These are phyloP conservation scores for Mnemiopsis leidyi DNA, from an alignment of 37 sponge, comb jelly and placozoan species.

Conservation along the genomic window DNA sequence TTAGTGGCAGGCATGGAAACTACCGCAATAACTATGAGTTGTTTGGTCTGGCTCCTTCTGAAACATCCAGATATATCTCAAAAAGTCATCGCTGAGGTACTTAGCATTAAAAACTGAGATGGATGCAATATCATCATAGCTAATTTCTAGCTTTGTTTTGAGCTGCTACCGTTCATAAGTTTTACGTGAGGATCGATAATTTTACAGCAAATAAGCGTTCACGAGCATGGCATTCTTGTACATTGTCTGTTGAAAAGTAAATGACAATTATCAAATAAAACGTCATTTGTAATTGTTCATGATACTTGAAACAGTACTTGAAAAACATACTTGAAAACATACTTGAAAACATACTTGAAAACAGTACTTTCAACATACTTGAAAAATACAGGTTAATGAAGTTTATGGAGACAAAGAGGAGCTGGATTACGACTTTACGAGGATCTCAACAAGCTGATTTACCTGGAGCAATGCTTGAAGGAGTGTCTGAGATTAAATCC, in stretches of 20 bases:
- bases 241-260: too few species aligned
- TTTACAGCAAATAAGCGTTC: too few species aligned
- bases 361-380: neutral
- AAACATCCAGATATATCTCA: conserved; percentile 8
- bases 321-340: too few species aligned
- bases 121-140: too few species aligned
- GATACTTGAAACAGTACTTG: neutral
- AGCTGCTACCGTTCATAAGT: neutral
- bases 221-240: too few species aligned
- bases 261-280: too few species aligned
- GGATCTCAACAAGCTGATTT: conserved; percentile 9
- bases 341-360: neutral
- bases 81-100: neutral
- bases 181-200: too few species aligned
- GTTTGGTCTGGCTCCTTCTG: neutral
- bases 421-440: conserved; percentile 34
- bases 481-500: conserved; percentile 24
- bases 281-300: neutral
- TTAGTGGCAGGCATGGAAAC: conserved; percentile 85
- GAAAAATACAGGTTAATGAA: neutral
- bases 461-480: conserved; percentile 47
- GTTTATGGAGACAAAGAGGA: neutral
- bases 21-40: conserved; percentile 68
- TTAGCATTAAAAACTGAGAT: too few species aligned
- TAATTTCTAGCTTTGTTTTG: neutral